phyloP scores from a whole-genome alignment of 2,113 vertebrate genomes.

The Carassius gibelio region DNA sequence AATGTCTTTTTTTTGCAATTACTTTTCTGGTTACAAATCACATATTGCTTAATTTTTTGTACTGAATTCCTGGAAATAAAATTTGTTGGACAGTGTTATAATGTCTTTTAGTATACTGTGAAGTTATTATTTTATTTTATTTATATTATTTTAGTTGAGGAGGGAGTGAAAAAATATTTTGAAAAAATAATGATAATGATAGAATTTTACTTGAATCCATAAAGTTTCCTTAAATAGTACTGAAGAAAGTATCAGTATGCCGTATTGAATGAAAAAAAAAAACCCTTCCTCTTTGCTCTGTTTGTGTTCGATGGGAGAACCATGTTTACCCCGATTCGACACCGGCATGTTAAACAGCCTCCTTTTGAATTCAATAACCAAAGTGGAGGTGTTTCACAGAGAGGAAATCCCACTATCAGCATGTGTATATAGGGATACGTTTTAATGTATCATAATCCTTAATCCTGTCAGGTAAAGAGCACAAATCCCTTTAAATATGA shows the following conservation, averaged over 20 bases:
- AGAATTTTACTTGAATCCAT: not conserved
- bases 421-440: slow-evolving; percentile 42
- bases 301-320: not conserved
- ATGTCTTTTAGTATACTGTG: too few relatives aligned
- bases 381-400: slow-evolving; percentile 24
- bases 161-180: too few relatives aligned
- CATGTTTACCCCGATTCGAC: not conserved
- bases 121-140: not conserved
- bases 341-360: not conserved
- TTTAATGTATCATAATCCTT: slow-evolving; percentile 51
- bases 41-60: too few relatives aligned
- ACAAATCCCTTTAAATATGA: slow-evolving; percentile 51
- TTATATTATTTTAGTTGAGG: too few relatives aligned
- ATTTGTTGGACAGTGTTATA: too few relatives aligned
- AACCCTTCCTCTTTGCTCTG: not conserved
- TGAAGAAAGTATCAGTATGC: not conserved
- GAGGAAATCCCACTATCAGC: slow-evolving; percentile 20
- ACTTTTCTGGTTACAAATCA: too few relatives aligned
- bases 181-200: too few relatives aligned
- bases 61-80: too few relatives aligned
- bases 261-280: not conserved
- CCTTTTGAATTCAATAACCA: slow-evolving; percentile 25
- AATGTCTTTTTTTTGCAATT: too few relatives aligned
- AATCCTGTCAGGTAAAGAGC: slow-evolving; percentile 51
- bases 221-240: not conserved